These are phyloP conservation scores for Brachypalpus laphriformis DNA, from an alignment of 2,888 invertebrate species.

Conservation along the genomic window DNA sequence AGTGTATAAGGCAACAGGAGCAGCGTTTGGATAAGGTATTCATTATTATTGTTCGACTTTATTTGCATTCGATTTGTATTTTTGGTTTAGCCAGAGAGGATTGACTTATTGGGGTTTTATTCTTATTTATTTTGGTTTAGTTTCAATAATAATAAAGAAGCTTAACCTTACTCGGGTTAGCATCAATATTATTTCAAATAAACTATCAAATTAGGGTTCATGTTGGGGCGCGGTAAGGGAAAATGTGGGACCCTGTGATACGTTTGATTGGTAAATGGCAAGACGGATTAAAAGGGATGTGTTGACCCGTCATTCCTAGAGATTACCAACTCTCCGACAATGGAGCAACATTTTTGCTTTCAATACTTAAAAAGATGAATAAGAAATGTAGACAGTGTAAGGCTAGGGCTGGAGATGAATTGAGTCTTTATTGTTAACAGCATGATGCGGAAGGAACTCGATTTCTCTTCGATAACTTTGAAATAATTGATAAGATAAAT, in stretches of 20 bases:
- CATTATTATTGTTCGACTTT: constrained; percentile 8
- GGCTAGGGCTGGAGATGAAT: too few relatives aligned
- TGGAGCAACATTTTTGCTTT: too few relatives aligned
- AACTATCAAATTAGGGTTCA: background rate
- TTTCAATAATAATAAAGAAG: constrained; percentile 34
- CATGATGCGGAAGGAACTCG: too few relatives aligned
- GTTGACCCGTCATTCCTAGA: too few relatives aligned
- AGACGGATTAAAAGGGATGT: too few relatives aligned
- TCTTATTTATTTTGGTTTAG: constrained; percentile 32
- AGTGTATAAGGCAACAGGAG: background rate
- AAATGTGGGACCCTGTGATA: background rate
- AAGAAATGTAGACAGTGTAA: too few relatives aligned
- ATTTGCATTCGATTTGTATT: constrained; percentile 52
- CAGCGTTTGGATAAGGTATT: background rate
- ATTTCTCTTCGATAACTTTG: too few relatives aligned
- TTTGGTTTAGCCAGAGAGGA: background rate
- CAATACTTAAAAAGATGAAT: too few relatives aligned
- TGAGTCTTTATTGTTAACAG: too few relatives aligned
- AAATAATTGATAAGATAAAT: too few relatives aligned
- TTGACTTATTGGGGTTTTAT: constrained; percentile 41
- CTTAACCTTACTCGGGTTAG: background rate
- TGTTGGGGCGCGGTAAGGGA: background rate
- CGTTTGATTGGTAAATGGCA: background rate
- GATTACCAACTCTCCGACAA: too few relatives aligned
- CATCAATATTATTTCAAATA: constrained; percentile 6